Base-by-base conservation (phyloP, 30 jellyfish, hydroid and myxozoan species). In the Chrysaora quinquecirrha region DNA sequence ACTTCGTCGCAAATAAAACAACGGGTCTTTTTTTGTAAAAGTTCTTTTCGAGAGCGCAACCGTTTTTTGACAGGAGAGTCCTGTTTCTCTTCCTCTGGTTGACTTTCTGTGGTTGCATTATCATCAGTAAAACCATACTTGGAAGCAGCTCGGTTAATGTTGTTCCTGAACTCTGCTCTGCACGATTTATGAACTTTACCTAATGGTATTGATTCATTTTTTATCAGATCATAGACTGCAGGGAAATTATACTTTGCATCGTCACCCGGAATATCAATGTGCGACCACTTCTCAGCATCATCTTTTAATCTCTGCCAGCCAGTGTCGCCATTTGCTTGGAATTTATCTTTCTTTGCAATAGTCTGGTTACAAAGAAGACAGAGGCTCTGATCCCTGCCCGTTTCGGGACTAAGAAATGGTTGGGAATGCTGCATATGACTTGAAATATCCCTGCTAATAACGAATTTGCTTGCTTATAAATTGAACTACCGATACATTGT, bases 281-380 rank as follows among this genome's bases (percentile, higher is more conserved):
- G 29, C n/a, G 29, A 21, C 72, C 72, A 60, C 72, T 60, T 60
- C 72, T 60, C 33, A 60, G 72, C 33, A n/a, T 60, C 32, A n/a
- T 60, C 72, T n/a, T 25, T 60, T n/a, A 60, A 60, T n/a, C 32
- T 25, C 11, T 60, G 72, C 72, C 72, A 60, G 72, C 72, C 72
- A n/a, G 29, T 60, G 12, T 60, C 72, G 58, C 58, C 58, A 43
- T 43, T 43, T 43, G 58, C 58, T 6, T 43, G 58, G 58, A 43
- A 43, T 43, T 43, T 43, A 43, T 43, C 58, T 16, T 43, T 43
- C 16, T 43, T 43, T 43, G 58, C 58, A 43, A 43, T n/a, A n/a
- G n/a, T n/a, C n/a, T n/a, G n/a, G n/a, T n/a, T n/a, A n/a, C n/a
- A n/a, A n/a, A n/a, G n/a, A n/a, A n/a, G n/a, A n/a, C n/a, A n/a